These are phyloP conservation scores for Iphiclides podalirius DNA, from an alignment of 2,888 invertebrate genomes.

Conservation along the genomic window DNA sequence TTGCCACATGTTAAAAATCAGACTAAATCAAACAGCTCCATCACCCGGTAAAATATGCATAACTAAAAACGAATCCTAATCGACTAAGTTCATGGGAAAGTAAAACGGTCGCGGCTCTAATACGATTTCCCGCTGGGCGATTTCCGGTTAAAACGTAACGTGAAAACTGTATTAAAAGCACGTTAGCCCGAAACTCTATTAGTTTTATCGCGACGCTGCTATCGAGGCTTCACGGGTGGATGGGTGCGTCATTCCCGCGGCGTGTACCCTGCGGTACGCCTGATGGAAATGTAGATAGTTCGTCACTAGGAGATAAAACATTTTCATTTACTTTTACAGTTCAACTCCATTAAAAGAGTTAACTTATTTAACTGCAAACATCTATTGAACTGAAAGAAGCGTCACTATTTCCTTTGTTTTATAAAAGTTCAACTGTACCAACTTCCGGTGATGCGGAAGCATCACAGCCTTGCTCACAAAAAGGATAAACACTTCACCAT, in stretches of 20 bases:
- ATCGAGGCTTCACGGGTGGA: constrained; percentile 47
- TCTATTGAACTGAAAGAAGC: too few relatives aligned
- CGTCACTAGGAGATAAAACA: too few relatives aligned
- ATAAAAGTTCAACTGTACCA: too few relatives aligned
- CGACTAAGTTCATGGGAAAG: constrained; percentile 19
- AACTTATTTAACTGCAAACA: too few relatives aligned
- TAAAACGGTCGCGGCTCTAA: constrained; percentile 13
- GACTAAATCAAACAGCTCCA: constrained; percentile 4
- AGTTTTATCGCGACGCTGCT: constrained; percentile 48
- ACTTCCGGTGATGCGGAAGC: too few relatives aligned
- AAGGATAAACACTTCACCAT: too few relatives aligned
- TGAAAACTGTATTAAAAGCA: constrained; percentile 35
- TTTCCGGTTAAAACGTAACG: constrained; percentile 32
- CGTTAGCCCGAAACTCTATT: constrained; percentile 51
- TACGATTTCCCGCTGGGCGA: constrained; percentile 22
- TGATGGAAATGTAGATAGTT: not conserved
- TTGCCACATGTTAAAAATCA: too few relatives aligned
- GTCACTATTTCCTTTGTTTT: too few relatives aligned
- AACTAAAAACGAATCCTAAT: constrained; percentile 16
- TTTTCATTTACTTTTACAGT: too few relatives aligned
- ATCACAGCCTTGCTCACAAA: too few relatives aligned
- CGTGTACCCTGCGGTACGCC: not conserved
- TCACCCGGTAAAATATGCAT: constrained; percentile 4
- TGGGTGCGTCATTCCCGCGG: constrained; percentile 35
- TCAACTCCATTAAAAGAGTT: too few relatives aligned